Percentiles rank a stretch among this genome's conserved stretches.
phyloP scores from a whole-genome alignment of 2,797 vertebrate genomes.

The Diceros bicornis region DNA sequence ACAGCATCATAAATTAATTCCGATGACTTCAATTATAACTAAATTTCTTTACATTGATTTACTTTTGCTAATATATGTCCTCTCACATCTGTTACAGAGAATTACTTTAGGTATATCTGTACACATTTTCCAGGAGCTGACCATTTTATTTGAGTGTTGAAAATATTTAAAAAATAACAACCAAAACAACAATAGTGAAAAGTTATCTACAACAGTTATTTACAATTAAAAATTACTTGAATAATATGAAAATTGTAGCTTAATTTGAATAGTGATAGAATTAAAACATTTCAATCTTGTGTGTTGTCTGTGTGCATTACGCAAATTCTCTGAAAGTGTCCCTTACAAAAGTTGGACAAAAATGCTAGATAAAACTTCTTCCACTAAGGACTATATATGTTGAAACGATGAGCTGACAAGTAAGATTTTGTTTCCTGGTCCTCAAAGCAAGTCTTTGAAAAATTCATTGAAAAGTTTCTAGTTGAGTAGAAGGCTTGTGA shows the following conservation, averaged over 20 bases:
- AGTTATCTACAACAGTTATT: not conserved
- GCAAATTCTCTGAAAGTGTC: not conserved
- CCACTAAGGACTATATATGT: not conserved
- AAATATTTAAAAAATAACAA: not conserved
- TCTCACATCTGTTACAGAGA: slow-evolving; percentile 76
- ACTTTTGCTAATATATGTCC: slow-evolving; percentile 45
- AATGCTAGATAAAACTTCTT: not conserved
- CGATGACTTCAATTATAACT: not conserved
- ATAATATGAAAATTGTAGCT: not conserved
- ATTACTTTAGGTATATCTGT: slow-evolving; percentile 79
- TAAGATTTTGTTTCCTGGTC: not conserved
- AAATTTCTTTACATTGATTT: slow-evolving; percentile 52
- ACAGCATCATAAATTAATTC: not conserved
- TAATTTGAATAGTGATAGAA: not conserved
- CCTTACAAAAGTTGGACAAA: not conserved
- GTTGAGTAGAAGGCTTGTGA: not conserved
- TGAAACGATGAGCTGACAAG: not conserved
- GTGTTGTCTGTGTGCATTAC: not conserved
- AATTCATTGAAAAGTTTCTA: not conserved
- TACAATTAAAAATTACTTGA: not conserved
- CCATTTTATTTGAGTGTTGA: slow-evolving; percentile 70
- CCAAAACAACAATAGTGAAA: not conserved
- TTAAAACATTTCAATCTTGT: slow-evolving; percentile 21
- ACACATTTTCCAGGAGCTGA: slow-evolving; percentile 79
- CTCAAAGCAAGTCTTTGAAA: slow-evolving; percentile 27